Evolutionary conservation across 2,113 vertebrate genomes (phyloP).

Genomic region (Myotis brandtii): DNA sequence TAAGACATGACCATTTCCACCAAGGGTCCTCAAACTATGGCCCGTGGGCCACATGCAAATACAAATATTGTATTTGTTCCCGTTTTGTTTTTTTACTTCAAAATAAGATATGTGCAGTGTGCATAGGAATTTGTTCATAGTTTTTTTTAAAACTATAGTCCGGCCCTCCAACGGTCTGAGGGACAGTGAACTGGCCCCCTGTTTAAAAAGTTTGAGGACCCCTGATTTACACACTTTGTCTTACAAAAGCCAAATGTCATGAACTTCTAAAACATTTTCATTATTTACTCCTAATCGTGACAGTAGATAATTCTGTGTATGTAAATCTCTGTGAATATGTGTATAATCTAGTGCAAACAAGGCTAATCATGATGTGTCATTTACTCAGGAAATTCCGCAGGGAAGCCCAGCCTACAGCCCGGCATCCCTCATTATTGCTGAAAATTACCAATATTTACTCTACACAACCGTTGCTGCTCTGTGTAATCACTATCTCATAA

Average conservation of each 20-base stretch:
- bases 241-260: neutral
- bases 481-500: neutral
- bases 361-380: neutral
- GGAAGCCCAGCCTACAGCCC: neutral
- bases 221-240: neutral
- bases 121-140: too few species aligned
- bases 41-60: too few species aligned
- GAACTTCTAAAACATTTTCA: neutral
- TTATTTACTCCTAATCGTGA: neutral
- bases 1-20: neutral
- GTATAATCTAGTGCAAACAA: neutral
- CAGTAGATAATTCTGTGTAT: neutral
- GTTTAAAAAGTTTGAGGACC: too few species aligned
- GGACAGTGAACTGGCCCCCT: too few species aligned
- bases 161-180: too few species aligned
- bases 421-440: neutral
- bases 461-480: neutral
- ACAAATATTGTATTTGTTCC: too few species aligned
- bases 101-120: too few species aligned
- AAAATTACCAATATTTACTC: neutral
- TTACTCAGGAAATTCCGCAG: neutral
- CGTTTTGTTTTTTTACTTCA: too few species aligned
- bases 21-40: too few species aligned
- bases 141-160: too few species aligned
- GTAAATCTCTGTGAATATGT: neutral